Evolutionary conservation across 2,113 vertebrate species (phyloP), one percentile per base, ranked within the genome.

Genomic region (Macroglossus sobrinus): DNA sequence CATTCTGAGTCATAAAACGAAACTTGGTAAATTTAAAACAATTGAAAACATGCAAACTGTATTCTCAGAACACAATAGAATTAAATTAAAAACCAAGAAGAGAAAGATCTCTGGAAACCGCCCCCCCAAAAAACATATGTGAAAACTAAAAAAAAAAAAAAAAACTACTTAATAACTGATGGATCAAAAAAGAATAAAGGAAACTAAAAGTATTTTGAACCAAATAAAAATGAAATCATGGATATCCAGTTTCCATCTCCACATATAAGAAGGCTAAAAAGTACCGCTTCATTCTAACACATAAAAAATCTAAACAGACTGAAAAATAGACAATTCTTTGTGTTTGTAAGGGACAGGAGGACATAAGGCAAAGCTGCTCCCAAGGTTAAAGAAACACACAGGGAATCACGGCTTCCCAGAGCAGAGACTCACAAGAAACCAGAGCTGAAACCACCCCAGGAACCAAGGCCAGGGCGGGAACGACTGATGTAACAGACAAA

Each of bases 1-100:
- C 15, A n/a, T 79, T 69, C 75, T 26, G 75, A 90, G 63, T 79
- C 88, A 68, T 43, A 26, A 68, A 68, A 45, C 47, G 68, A 43
- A 90, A 68, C 35, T n/a, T 68, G 28, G 26, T 57, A 55, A 24
- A 57, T 18, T n/a, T 57, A 66, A n/a, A 80, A 43, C 61, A 79
- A 68, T 26, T 68, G 61, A 57, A 80, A 24, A 43, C 45, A 84
- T 33, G 66, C 55, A 63, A 84, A 40, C 18, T 57, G n/a, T 5
- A 84, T 43, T 40, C 66, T 84, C 57, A 53, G 57, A n/a, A 64
- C 79, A 92, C n/a, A 64, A 2, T 22, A 18, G 40, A 72, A 91
- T 82, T 33, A 63, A 63, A 33, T 74, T 53, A 84, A 74, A 84
- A 84, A 53, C 55, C 79, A 64, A 5, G 16, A 53, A 53, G 30